A percentile compares a stretch with the other conserved stretches of the same genome.
Conservation (phyloP, 2,113 vertebrate species). For the Chrysemys picta region DNA sequence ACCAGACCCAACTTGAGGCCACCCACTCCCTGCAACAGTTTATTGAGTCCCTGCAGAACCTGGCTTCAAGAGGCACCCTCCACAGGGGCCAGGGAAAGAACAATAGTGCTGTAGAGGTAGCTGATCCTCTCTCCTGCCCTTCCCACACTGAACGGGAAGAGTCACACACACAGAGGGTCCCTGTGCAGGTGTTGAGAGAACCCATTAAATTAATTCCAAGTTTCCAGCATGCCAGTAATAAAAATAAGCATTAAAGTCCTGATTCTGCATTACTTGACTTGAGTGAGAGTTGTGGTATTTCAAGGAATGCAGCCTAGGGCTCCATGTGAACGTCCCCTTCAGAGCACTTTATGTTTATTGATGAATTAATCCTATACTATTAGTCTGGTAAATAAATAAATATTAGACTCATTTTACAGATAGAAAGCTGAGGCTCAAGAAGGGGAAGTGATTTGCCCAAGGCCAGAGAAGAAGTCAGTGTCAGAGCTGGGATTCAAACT, state of each 20-base stretch:
- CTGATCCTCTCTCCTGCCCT: neutral
- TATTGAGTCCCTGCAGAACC: neutral
- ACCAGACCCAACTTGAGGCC: neutral
- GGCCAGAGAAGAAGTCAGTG: neutral
- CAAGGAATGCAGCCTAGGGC: fast-evolving
- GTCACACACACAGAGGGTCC: neutral
- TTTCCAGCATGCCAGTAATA: neutral
- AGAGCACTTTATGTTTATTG: neutral
- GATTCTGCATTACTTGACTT: neutral
- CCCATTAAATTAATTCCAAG: neutral
- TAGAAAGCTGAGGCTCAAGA: neutral
- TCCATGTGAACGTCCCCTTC: fast-evolving
- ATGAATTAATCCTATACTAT: neutral
- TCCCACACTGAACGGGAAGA: neutral
- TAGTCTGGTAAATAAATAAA: neutral
- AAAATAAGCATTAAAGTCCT: neutral
- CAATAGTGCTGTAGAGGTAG: fast-evolving
- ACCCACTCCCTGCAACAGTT: neutral
- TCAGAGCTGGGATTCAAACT: neutral
- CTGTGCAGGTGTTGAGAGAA: neutral
- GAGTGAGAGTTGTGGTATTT: neutral
- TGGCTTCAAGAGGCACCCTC: neutral
- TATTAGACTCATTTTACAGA: neutral
- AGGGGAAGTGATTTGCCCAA: neutral
- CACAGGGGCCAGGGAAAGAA: neutral